phyloP scores from a whole-genome alignment of 2,797 vertebrate genomes.

The Oreochromis mossambicus region DNA sequence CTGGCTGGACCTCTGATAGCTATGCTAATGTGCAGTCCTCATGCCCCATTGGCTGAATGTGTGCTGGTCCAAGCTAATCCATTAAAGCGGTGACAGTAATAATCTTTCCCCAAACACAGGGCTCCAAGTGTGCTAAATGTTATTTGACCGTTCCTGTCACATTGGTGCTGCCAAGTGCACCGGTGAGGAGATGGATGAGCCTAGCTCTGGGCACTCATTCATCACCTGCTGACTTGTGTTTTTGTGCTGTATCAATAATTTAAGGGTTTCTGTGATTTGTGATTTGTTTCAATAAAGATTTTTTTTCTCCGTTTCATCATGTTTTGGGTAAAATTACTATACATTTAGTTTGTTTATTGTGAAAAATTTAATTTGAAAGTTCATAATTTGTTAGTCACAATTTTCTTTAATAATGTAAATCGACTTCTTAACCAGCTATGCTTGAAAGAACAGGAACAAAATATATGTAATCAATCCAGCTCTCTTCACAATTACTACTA shows the following conservation, averaged over 20 bases:
- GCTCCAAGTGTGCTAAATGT: slow-evolving; percentile 75
- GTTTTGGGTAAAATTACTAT: neutral
- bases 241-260: slow-evolving; percentile 49
- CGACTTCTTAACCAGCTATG: neutral
- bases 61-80: slow-evolving; percentile 71
- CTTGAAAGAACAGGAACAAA: neutral
- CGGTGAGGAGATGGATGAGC: slow-evolving; percentile 73
- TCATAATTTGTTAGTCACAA: neutral
- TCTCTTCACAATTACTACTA: neutral
- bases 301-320: neutral
- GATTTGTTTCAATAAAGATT: slow-evolving; percentile 49
- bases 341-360: neutral
- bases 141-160: slow-evolving; percentile 78
- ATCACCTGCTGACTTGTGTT: slow-evolving; percentile 66
- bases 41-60: slow-evolving; percentile 59
- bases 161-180: slow-evolving; percentile 54
- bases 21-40: slow-evolving; percentile 68
- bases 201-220: slow-evolving; percentile 49
- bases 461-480: neutral
- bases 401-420: neutral
- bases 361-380: neutral
- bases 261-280: slow-evolving; percentile 48
- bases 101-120: slow-evolving; percentile 72
- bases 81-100: slow-evolving; percentile 77
- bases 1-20: slow-evolving; percentile 74